Base-by-base conservation (phyloP, 2,797 vertebrate species). In the Thaleichthys pacificus region DNA sequence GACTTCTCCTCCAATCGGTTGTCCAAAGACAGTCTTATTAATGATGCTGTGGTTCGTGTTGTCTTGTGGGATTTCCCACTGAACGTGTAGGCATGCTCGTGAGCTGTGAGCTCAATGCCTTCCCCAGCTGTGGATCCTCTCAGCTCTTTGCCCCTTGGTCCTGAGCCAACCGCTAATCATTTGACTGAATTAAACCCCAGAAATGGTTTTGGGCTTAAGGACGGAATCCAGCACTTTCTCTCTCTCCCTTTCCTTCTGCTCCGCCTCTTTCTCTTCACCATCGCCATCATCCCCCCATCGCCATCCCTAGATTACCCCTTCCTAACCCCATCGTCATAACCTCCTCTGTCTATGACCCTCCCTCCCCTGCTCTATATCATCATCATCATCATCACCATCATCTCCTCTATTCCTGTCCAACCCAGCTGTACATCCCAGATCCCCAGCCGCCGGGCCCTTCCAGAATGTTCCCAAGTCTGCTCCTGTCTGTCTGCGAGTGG, bases 391-490 rank as follows among this genome's bases (percentile, higher is more conserved):
- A 42, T 11, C 7, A 42, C 9, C 38, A 42, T 47, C 42, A 14
- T 47, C 12, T 47, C 42, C 42, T 47, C 42, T 47, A 47, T 3
- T 47, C 42, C 42, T 47, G 42, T 14, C 42, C 2, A 14, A 8
- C 12, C 42, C 42, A 47, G 42, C 42, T 47, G 42, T 47, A 47
- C 42, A 8, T 47, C 42, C 42, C 42, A 12, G 42, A 8, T 14
- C 42, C 42, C 42, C 42, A 14, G 11, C 12, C 42, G 12, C 24
- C 8, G 28, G 61, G 69, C 51, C 75, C 84, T 82, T 89, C 76
- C 70, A 81, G 80, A 83, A 76, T n/a, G 72, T 75, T 86, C 76
- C 72, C 24, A 74, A 57, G 14, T 24, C 69, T 58, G 64, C 66
- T 72, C 15, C 47, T n/a, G 42, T 69, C 75, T 61, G 71, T 61